phyloP scores from a whole-genome alignment of 64 coral and sea anemone species.

The Platygyra sinensis region DNA sequence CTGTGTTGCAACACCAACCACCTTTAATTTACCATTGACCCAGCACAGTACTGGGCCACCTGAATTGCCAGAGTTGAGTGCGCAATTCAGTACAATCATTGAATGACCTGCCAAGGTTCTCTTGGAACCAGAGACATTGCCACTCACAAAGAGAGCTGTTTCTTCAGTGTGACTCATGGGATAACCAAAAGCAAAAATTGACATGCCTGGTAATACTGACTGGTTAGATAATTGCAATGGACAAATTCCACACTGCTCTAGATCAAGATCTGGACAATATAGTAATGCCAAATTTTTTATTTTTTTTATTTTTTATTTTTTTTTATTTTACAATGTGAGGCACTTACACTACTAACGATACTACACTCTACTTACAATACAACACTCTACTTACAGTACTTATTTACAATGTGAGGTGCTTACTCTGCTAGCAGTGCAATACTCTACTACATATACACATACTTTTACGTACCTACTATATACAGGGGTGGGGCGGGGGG shows the following conservation, averaged over 20 bases:
- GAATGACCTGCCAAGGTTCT: neutral
- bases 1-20: neutral
- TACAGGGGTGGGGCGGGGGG: no score
- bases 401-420: no score
- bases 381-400: no score
- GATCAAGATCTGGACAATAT: neutral
- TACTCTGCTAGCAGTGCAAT: no score
- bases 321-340: no score
- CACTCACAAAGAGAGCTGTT: constrained; percentile 4
- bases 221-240: neutral
- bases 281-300: no score
- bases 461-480: no score
- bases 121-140: constrained; percentile 28
- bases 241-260: neutral
- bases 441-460: no score
- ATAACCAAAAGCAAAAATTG: constrained; percentile 14
- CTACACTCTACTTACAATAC: no score
- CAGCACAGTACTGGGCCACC: neutral
- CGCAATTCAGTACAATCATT: neutral
- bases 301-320: no score
- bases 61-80: constrained; percentile 4
- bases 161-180: constrained; percentile 6
- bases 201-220: neutral
- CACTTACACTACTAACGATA: no score
- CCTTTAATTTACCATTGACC: neutral